phyloP scores from a whole-genome alignment of 2,113 vertebrate species.

The Pica pica region DNA sequence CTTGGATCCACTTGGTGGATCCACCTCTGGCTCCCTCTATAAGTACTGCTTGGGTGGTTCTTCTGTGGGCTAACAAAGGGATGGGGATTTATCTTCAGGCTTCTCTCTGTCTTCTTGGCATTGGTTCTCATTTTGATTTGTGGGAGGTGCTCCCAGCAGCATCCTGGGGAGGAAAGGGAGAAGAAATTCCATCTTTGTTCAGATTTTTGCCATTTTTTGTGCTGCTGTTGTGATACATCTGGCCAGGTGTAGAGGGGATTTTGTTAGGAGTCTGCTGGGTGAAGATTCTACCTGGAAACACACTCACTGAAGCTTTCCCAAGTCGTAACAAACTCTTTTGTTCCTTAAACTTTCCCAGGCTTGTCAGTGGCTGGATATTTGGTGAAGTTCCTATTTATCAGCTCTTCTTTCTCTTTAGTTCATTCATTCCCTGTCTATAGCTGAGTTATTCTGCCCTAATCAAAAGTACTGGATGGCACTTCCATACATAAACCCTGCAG shows the following conservation, averaged over 20 bases:
- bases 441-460: background rate
- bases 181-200: background rate
- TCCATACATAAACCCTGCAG: background rate
- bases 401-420: background rate
- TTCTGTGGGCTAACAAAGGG: rapidly evolving
- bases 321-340: background rate
- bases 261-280: background rate
- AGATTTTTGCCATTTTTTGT: background rate
- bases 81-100: background rate
- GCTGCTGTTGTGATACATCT: background rate
- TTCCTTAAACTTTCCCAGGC: background rate
- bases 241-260: background rate
- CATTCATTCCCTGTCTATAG: background rate
- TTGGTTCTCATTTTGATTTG: background rate
- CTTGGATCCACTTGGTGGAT: background rate
- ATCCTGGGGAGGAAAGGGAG: background rate
- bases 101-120: background rate
- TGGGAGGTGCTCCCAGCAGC: background rate
- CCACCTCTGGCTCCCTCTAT: background rate
- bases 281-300: background rate
- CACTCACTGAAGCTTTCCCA: background rate
- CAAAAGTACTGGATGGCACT: background rate
- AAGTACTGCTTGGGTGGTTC: background rate
- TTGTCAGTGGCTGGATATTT: background rate
- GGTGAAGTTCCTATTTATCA: background rate